Evolutionary conservation across 1,140 invertebrate species (phyloP), one percentile per base, ranked within the genome.

Genomic region (Campodea augens): DNA sequence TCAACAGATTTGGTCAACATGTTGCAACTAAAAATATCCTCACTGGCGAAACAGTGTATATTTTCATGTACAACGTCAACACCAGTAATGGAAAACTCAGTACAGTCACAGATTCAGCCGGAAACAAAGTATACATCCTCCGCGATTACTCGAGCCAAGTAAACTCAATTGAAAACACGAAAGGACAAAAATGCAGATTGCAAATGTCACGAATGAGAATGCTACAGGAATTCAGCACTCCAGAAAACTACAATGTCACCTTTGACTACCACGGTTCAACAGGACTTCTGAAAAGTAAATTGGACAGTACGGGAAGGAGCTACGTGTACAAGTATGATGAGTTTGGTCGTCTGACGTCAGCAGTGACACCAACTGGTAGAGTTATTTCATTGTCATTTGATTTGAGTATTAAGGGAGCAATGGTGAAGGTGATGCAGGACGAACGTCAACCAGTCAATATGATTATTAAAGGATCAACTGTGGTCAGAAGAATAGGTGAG

Each of bases 321-420:
- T 91, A 87, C 56, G 82, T 92, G 1, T 98, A 96, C 60, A 82
- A 87, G 56, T 98, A 95, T 56, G 89, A 97, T 57, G 82, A 87
- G 56, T 93, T 92, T 61, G 91, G 91, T 12, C 73, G 91, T 51
- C 64, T 96, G 0, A 85, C 81, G 3, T 80, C 78, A 3, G 83
- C 87, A 2, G 82, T 93, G 0, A 90, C 87, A 4, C 90, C 91
- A 0, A 95, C 88, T 20, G 91, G 88, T 1, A 78, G 85, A 64
- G 76, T 89, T 1, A 81, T 89, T 27, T 78, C 75, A 38, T 60
- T 93, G 0, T 76, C 76, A 1, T 91, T 91, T 55, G 86, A 91
- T 61, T 62, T 91, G 15, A 88, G 82, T 55, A 60, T 85, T 1
- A 85, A 88, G 64, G 87, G 87, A 2, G 86, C 88, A 0, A 78